phyloP scores from a whole-genome alignment of 2,113 vertebrate genomes.

The Lutjanus erythropterus region DNA sequence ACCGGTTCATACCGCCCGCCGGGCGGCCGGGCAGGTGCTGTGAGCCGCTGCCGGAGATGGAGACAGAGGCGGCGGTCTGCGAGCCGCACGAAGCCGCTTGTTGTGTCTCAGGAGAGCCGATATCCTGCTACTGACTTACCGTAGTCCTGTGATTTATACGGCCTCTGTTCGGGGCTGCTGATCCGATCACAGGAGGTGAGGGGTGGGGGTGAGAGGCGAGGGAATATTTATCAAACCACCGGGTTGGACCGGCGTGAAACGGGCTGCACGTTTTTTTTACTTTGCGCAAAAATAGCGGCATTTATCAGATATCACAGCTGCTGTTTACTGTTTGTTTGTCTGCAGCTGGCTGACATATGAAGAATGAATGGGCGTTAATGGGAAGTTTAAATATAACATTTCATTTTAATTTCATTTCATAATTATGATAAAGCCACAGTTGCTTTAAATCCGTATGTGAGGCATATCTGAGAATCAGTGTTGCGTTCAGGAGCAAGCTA shows the following conservation, averaged over 20 bases:
- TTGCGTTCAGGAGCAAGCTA: neutral
- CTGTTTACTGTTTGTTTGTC: neutral
- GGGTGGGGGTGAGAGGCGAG: neutral
- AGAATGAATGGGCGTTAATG: neutral
- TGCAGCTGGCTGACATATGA: neutral
- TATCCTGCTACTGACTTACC: slow-evolving; percentile 50
- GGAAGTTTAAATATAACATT: neutral
- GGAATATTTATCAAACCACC: slow-evolving; percentile 2
- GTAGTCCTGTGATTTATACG: slow-evolving; percentile 14
- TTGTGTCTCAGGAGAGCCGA: slow-evolving; percentile 52
- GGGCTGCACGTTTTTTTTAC: slow-evolving; percentile 15
- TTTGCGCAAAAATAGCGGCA: slow-evolving; percentile 72
- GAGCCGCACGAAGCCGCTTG: slow-evolving; percentile 35
- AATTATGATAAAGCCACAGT: slow-evolving; percentile 20
- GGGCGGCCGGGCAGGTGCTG: slow-evolving; percentile 52
- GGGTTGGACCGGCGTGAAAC: slow-evolving; percentile 19
- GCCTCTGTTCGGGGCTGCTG: slow-evolving; percentile 32
- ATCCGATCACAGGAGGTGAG: neutral
- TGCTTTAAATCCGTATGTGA: neutral
- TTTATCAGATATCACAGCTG: neutral
- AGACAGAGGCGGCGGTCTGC: slow-evolving; percentile 48
- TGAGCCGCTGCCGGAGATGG: slow-evolving; percentile 48
- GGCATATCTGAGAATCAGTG: slow-evolving; percentile 1
- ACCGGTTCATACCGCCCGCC: slow-evolving; percentile 21
- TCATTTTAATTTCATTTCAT: neutral